Evolutionary conservation across 2,888 invertebrate genomes (phyloP).

Genomic region (Galeopsomyia nigrocyanea): DNA sequence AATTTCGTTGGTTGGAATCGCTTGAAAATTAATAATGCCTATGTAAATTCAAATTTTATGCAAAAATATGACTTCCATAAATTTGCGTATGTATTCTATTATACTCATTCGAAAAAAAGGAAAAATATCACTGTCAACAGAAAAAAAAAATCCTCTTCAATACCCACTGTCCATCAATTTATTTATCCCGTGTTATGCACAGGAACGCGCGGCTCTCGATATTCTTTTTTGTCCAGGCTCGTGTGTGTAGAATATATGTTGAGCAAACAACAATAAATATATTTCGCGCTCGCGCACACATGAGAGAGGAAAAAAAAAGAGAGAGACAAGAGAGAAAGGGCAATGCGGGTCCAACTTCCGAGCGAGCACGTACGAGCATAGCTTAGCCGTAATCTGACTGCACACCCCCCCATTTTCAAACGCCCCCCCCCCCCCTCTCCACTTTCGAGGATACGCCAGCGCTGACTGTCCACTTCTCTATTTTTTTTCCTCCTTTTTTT

Average conservation of each 20-base stretch:
- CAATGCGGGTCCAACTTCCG: conserved; percentile 59
- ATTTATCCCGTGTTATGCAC: conserved; percentile 31
- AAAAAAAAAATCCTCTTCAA: conserved; percentile 9
- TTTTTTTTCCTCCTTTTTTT: background rate
- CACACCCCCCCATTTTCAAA: conserved; percentile 64
- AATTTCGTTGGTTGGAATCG: no score
- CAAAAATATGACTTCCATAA: no score
- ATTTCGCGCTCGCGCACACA: conserved; percentile 62
- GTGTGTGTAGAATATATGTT: conserved; percentile 58
- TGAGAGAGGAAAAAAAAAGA: conserved; percentile 28
- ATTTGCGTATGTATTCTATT: no score
- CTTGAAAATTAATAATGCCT: no score
- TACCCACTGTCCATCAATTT: conserved; percentile 32
- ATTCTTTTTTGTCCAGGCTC: conserved; percentile 25
- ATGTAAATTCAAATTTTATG: no score
- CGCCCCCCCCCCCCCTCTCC: conserved; percentile 27
- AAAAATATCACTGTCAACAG: no score
- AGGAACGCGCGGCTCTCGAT: conserved; percentile 10
- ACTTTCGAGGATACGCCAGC: conserved; percentile 28
- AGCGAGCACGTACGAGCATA: conserved; percentile 69
- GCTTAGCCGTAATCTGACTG: conserved; percentile 69
- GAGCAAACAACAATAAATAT: conserved; percentile 69
- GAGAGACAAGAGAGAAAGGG: conserved; percentile 51
- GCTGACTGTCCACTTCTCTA: conserved; percentile 14
- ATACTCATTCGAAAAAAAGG: no score